A percentile compares a stretch with the other conserved stretches of the same genome.
Conservation (phyloP, 2,888 invertebrate species). For the Brachypalpus laphriformis region DNA sequence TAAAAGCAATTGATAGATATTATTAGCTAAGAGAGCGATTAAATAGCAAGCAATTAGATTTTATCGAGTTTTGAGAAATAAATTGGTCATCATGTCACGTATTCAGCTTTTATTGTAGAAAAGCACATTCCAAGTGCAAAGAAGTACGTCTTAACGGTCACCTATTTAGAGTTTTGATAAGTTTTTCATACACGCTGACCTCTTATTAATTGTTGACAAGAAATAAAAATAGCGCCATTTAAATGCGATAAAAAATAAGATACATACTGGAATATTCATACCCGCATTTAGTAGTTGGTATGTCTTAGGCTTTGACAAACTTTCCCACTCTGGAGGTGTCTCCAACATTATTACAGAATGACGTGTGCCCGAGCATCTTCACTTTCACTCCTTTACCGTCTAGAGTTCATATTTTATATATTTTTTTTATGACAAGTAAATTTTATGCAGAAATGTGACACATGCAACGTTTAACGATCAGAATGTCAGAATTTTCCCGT, state of each 20-base stretch:
- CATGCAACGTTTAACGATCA: neutral
- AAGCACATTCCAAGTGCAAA: neutral
- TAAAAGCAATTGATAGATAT: constrained; percentile 9
- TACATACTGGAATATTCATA: no score
- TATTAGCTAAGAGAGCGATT: constrained; percentile 14
- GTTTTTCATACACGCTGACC: neutral
- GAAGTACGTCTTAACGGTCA: neutral
- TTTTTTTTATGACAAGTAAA: neutral
- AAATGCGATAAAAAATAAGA: no score
- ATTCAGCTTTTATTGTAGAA: neutral
- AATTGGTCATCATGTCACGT: neutral
- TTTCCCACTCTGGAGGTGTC: neutral
- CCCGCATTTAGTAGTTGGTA: no score
- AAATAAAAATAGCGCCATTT: no score
- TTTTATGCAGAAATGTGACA: neutral
- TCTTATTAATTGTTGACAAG: neutral
- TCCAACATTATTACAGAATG: neutral
- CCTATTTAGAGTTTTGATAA: no score
- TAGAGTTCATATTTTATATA: neutral
- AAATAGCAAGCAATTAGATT: neutral
- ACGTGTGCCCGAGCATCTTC: neutral
- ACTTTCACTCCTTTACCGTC: neutral
- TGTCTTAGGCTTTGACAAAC: no score
- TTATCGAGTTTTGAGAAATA: neutral
- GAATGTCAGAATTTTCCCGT: neutral